Conservation (phyloP, 1,140 invertebrate species). For the Ceratina australensis region DNA sequence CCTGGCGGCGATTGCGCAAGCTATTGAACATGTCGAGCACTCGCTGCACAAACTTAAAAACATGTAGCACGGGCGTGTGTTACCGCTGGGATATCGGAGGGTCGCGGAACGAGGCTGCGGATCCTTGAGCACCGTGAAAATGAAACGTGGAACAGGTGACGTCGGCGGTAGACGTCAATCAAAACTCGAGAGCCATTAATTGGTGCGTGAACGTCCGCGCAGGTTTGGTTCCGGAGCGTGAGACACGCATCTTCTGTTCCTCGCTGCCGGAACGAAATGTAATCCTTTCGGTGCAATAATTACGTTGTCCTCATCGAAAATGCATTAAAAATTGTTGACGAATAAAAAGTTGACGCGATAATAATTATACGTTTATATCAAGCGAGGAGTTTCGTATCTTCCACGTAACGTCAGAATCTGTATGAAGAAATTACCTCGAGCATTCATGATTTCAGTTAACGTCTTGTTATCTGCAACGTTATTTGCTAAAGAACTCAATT, state of each 20-base stretch:
- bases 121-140: constrained; percentile 50
- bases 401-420: no score
- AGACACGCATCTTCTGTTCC: constrained; percentile 51
- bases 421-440: no score
- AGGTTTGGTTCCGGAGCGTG: constrained; percentile 52
- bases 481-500: no score
- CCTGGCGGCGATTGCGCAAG: background rate
- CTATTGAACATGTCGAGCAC: background rate
- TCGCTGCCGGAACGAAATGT: constrained; percentile 6
- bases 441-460: no score
- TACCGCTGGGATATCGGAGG: background rate
- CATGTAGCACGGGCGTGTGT: background rate
- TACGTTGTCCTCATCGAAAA: background rate
- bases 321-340: background rate
- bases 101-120: background rate
- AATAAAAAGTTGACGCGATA: background rate
- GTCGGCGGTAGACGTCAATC: constrained; percentile 51
- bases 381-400: no score
- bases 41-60: background rate
- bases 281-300: constrained; percentile 21
- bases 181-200: constrained; percentile 65
- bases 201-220: constrained; percentile 54
- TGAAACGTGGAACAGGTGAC: constrained; percentile 41
- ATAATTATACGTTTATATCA: no score
- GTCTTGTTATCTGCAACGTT: no score